Evolutionary conservation across 1,140 invertebrate species (phyloP).

Genomic region (Anthonomus grandis): DNA sequence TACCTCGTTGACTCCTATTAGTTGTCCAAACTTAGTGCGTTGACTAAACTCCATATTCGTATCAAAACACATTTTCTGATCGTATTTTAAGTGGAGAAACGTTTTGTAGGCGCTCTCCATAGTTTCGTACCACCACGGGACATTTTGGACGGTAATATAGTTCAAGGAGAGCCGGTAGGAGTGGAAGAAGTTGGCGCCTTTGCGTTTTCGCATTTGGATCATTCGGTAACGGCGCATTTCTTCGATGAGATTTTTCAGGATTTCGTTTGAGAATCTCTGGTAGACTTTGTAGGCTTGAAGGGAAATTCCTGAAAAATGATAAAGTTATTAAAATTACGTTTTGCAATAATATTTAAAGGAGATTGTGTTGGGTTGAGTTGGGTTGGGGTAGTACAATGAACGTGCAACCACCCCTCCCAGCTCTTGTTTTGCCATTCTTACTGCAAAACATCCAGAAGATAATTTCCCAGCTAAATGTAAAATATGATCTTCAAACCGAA

Average conservation of each 20-base stretch:
- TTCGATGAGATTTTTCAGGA: slow-evolving; percentile 57
- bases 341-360: no score
- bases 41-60: slow-evolving; percentile 14
- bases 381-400: no score
- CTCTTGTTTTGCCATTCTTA: no score
- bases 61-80: neutral
- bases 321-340: neutral
- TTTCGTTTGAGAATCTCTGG: slow-evolving; percentile 64
- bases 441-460: no score
- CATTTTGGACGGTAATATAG: slow-evolving; percentile 26
- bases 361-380: no score
- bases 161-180: slow-evolving; percentile 30
- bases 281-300: slow-evolving; percentile 70
- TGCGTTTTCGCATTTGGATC: slow-evolving; percentile 56
- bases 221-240: slow-evolving; percentile 58
- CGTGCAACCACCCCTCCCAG: no score
- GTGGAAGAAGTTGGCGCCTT: slow-evolving; percentile 40
- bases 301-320: slow-evolving; percentile 53
- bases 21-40: slow-evolving; percentile 26
- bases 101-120: slow-evolving; percentile 22
- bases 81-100: slow-evolving; percentile 11
- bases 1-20: slow-evolving; percentile 35
- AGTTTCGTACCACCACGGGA: slow-evolving; percentile 14
- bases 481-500: no score
- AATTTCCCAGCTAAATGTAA: no score